These are phyloP conservation scores for Thunnus thynnus DNA, from an alignment of 2,113 vertebrate genomes.

Conservation along the genomic window DNA sequence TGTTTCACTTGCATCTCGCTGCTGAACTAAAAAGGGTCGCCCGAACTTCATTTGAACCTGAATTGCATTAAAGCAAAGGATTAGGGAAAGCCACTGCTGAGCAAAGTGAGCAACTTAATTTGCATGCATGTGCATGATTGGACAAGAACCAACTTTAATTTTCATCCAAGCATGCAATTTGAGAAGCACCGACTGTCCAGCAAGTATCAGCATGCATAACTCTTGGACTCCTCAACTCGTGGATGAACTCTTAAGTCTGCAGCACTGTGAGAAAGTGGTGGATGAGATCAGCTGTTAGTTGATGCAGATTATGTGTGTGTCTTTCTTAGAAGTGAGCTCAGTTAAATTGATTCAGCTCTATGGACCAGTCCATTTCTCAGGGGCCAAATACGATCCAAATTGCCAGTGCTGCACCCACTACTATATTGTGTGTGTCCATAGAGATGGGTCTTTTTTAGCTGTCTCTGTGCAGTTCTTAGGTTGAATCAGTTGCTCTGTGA, in stretches of 20 bases:
- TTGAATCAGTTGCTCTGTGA: conserved; percentile 22
- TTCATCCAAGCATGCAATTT: conserved; percentile 10
- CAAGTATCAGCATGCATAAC: not conserved
- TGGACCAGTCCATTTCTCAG: conserved; percentile 24
- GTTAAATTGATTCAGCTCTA: conserved; percentile 23
- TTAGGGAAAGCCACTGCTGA: conserved; percentile 39
- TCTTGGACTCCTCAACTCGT: not conserved
- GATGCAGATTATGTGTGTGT: conserved; percentile 39
- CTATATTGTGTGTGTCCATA: conserved; percentile 26
- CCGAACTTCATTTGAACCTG: conserved; percentile 65
- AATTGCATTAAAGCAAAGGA: conserved; percentile 50
- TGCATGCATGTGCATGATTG: conserved; percentile 42
- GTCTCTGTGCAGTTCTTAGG: conserved; percentile 1
- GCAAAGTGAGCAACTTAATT: conserved; percentile 47
- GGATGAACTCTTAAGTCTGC: not conserved
- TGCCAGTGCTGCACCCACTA: conserved; percentile 19
- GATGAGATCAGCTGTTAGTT: conserved; percentile 27
- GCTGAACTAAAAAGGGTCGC: conserved; percentile 8
- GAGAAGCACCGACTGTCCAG: conserved; percentile 1
- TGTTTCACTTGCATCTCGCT: conserved; percentile 10
- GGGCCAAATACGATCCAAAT: conserved; percentile 33
- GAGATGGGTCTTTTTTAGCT: conserved; percentile 25
- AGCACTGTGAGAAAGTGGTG: not conserved
- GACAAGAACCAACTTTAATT: conserved; percentile 36
- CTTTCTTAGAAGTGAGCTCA: conserved; percentile 14